Base-by-base conservation (phyloP, 2,797 vertebrate genomes). In the Kryptolebias ocellatus region DNA sequence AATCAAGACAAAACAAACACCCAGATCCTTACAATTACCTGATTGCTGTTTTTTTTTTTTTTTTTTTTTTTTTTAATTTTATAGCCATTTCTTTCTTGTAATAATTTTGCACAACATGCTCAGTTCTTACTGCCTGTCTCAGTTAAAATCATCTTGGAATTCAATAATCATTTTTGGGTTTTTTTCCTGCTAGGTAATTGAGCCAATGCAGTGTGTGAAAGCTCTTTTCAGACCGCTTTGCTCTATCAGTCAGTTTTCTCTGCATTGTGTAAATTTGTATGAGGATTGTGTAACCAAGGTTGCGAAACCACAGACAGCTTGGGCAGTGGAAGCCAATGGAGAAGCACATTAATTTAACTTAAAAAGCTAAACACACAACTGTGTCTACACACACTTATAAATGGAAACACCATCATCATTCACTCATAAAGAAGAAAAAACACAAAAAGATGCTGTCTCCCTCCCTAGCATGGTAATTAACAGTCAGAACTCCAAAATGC, bases 111-210 rank as follows among this genome's bases (percentile, higher is more conserved):
- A 71, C 76, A 87, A 89, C 84, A 86, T 71, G 75, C 42, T 73
- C 72, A 73, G 88, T 84, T 86, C 78, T 86, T 79, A 51, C 80
- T 66, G 69, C 77, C 83, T 79, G 70, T 68, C 77, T 81, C 85
- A 57, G 78, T 67, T 75, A 61, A 79, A 83, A 74, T 84, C 82
- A 81, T 81, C 71, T 74, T 65, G 58, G 58, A 77, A 88, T 86
- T 90, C 86, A 89, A 87, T 89, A 88, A 84, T 87, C 73, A 77
- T 76, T 86, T 51, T 76, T 81, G 16, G n/a, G n/a, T n/a, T 78
- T 86, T 68, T 69, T 86, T 76, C 83, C 75, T 72, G 79, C 68
- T 79, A 62, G 66, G 74, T 84, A 88, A 90, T 83, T 71, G 79
- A 87, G 44, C 69, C 79, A 67, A 72, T 72, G 68, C 64, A 83